Conservation (phyloP, 2,888 invertebrate genomes). For the Malachius bipustulatus region DNA sequence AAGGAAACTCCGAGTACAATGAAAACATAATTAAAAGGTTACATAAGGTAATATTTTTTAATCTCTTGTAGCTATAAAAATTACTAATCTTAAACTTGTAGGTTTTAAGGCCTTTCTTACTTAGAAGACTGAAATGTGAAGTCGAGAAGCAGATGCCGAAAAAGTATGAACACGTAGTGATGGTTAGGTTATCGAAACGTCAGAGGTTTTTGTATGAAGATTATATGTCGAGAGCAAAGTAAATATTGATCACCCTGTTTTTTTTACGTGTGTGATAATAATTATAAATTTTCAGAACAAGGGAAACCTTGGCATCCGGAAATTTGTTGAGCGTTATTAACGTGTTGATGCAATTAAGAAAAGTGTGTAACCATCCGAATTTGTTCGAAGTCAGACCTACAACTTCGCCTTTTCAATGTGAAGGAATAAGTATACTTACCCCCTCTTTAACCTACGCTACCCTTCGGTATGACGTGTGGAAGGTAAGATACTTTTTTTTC, state of each 20-base stretch:
- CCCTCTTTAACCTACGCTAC: conserved; percentile 61
- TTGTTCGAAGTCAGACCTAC: conserved; percentile 95
- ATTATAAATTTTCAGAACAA: conserved; percentile 53
- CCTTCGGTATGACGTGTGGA: conserved; percentile 61
- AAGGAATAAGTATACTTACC: conserved; percentile 55
- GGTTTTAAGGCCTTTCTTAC: conserved; percentile 86
- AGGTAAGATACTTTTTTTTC: conserved; percentile 38
- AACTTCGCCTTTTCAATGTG: conserved; percentile 84
- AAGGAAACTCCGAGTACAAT: conserved; percentile 84
- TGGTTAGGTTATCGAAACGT: conserved; percentile 88
- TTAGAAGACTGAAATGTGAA: conserved; percentile 84
- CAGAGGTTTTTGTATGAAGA: conserved; percentile 98
- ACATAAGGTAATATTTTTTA: conserved; percentile 64
- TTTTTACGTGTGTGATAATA: conserved; percentile 12
- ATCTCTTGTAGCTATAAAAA: no score
- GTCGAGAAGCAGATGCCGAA: conserved; percentile 96
- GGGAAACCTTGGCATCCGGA: conserved; percentile 84
- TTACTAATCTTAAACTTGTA: conserved; percentile 29
- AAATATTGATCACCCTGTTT: conserved; percentile 32
- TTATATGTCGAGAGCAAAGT: conserved; percentile 95
- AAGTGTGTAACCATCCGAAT: conserved; percentile 97
- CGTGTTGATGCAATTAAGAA: conserved; percentile 91
- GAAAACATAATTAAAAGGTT: conserved; percentile 77
- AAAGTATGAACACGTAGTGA: conserved; percentile 90
- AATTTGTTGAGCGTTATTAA: conserved; percentile 92